These are phyloP conservation scores for Coenonympha arcania DNA, from an alignment of 2,888 invertebrate genomes.

Conservation along the genomic window DNA sequence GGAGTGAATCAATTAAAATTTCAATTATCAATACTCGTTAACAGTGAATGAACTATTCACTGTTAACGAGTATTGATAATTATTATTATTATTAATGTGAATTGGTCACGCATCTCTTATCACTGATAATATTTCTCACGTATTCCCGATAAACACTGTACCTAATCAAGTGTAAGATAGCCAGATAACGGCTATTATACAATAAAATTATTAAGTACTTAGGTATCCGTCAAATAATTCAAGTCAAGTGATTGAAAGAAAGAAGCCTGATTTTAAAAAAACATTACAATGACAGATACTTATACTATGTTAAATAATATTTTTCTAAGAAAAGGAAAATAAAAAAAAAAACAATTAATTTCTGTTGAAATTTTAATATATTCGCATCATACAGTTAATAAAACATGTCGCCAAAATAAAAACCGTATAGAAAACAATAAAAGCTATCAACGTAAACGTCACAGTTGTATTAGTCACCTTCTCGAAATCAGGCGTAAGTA, in stretches of 20 bases:
- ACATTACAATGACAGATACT: conserved; percentile 4
- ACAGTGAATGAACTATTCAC: too few species aligned
- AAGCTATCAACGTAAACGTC: conserved; percentile 31
- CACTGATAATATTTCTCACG: conserved; percentile 39
- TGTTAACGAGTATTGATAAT: too few species aligned
- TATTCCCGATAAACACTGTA: conserved; percentile 34
- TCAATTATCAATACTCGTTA: too few species aligned
- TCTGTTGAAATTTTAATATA: conserved; percentile 21
- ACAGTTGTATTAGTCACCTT: conserved; percentile 32
- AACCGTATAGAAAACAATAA: conserved; percentile 38
- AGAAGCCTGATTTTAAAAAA: neutral
- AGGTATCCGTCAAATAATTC: neutral
- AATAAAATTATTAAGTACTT: conserved; percentile 8
- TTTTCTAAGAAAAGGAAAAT: too few species aligned
- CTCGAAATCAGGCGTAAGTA: conserved; percentile 32
- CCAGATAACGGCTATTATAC: conserved; percentile 9
- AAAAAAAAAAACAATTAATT: neutral
- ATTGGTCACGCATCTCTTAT: conserved; percentile 35
- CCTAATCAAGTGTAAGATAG: too few species aligned
- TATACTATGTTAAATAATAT: too few species aligned
- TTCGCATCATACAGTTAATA: conserved; percentile 37
- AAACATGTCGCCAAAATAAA: conserved; percentile 36
- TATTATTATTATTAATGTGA: conserved; percentile 2
- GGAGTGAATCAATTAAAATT: too few species aligned
- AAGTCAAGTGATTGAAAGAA: conserved; percentile 5